Evolutionary conservation across 1,140 invertebrate genomes (phyloP).

Genomic region (Chlorops oryzae): DNA sequence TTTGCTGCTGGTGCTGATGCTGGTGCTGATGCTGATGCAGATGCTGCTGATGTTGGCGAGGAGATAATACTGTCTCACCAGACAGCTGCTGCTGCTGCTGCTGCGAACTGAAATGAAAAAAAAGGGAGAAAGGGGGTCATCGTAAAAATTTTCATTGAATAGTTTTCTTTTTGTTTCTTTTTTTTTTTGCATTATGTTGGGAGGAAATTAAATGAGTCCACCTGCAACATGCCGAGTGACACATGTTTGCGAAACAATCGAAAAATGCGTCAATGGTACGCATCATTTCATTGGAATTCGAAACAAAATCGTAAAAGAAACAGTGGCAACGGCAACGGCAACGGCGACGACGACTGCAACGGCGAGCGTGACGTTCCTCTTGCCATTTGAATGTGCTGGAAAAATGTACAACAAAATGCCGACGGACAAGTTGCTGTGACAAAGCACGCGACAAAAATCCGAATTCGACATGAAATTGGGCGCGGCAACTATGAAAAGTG

Average conservation of each 20-base stretch:
- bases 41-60: conserved; percentile 24
- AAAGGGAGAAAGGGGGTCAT: background rate
- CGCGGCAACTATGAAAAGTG: background rate
- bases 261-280: conserved; percentile 17
- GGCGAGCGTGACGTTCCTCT: no score
- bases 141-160: conserved; percentile 6
- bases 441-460: no score
- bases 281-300: conserved; percentile 13
- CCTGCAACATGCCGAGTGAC: conserved; percentile 16
- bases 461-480: no score
- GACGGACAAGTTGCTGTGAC: no score
- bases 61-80: conserved; percentile 47
- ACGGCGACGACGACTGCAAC: background rate
- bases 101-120: conserved; percentile 30
- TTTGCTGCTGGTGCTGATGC: conserved; percentile 11
- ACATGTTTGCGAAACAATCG: conserved; percentile 18
- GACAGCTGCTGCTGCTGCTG: conserved; percentile 40
- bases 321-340: background rate
- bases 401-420: no score
- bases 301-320: background rate
- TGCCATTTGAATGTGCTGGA: no score
- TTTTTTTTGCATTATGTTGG: background rate
- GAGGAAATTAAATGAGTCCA: conserved; percentile 7
- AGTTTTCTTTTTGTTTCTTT: background rate
- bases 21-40: conserved; percentile 19